Evolutionary conservation across 2,888 invertebrate genomes (phyloP).

Genomic region (Aphidius colemani): DNA sequence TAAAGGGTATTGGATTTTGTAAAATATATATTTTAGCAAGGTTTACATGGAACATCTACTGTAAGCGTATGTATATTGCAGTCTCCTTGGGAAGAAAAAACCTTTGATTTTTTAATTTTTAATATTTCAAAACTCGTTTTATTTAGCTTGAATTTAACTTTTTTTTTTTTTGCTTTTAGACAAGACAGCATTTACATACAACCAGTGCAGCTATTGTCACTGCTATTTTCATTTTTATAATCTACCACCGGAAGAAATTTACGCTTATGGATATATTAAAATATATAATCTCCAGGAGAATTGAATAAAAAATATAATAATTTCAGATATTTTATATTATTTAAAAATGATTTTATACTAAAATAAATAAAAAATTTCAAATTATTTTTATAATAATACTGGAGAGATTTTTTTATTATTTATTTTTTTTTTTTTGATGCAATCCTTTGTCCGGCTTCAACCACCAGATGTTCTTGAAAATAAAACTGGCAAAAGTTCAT

Average conservation of each 20-base stretch:
- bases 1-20: constrained; percentile 43
- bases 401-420: constrained; percentile 27
- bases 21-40: constrained; percentile 11
- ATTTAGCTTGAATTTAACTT: not conserved
- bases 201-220: constrained; percentile 16
- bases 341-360: not conserved
- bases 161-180: not conserved
- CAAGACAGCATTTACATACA: constrained; percentile 7
- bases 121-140: too few species aligned
- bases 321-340: not conserved
- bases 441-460: constrained; percentile 44
- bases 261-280: not conserved
- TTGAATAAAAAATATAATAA: too few species aligned
- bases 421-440: constrained; percentile 15
- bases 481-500: constrained; percentile 44
- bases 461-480: constrained; percentile 51
- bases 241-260: constrained; percentile 15
- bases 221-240: constrained; percentile 15
- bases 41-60: constrained; percentile 14
- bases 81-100: too few species aligned
- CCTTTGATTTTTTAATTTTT: too few species aligned
- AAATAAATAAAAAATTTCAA: constrained; percentile 10
- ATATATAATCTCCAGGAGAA: too few species aligned
- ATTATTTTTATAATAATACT: constrained; percentile 1
- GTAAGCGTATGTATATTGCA: too few species aligned